Percentiles rank a stretch among this genome's conserved stretches.
These are phyloP conservation scores for Phataginus tricuspis DNA, from an alignment of 2,797 vertebrate genomes.

Conservation along the genomic window DNA sequence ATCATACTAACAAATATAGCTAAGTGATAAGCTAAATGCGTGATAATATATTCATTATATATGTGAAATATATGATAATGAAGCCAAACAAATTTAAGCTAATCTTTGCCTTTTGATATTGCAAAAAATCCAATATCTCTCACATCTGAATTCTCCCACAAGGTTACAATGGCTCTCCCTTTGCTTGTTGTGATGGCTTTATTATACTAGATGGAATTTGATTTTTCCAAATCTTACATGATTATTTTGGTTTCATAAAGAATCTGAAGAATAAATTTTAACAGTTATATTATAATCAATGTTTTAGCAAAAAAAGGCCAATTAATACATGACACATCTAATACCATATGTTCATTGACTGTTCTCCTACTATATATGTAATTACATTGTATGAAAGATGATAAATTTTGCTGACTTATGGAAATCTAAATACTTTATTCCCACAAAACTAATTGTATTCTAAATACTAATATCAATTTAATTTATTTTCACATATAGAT, in stretches of 20 bases:
- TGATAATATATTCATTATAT: too few relatives aligned
- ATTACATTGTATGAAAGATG: background rate
- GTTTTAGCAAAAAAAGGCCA: slow-evolving; percentile 71
- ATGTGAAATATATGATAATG: slow-evolving; percentile 40
- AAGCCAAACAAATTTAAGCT: background rate
- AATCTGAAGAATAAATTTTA: slow-evolving; percentile 61
- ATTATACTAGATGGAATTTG: slow-evolving; percentile 41
- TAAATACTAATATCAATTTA: background rate
- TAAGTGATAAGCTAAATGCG: background rate
- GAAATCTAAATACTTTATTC: background rate
- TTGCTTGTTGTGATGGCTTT: slow-evolving; percentile 35
- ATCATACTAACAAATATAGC: background rate
- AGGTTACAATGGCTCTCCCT: slow-evolving; percentile 41
- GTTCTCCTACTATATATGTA: background rate
- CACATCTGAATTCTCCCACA: slow-evolving; percentile 60
- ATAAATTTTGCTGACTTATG: slow-evolving; percentile 2
- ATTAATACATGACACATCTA: slow-evolving; percentile 63
- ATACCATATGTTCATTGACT: background rate
- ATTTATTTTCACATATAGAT: background rate
- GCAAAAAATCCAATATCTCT: background rate
- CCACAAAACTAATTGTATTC: background rate
- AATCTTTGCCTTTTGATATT: slow-evolving; percentile 32
- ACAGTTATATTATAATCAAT: slow-evolving; percentile 70
- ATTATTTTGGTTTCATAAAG: slow-evolving; percentile 42
- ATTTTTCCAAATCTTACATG: slow-evolving; percentile 50